These are phyloP conservation scores for Clarias magur DNA, from an alignment of 2,113 vertebrate species.

Conservation along the genomic window DNA sequence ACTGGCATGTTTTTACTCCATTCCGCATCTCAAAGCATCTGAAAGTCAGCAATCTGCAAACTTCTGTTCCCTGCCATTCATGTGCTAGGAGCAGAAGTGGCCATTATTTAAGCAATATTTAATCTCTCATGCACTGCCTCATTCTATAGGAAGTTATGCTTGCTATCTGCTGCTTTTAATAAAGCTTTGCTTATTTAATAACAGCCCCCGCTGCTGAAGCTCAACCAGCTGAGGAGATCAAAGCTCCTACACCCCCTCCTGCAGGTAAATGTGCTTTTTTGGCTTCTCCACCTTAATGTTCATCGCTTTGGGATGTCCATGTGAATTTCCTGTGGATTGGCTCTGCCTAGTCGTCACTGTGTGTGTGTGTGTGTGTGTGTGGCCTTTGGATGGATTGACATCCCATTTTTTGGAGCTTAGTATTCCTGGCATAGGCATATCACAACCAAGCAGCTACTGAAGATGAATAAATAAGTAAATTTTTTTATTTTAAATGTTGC, in stretches of 20 bases:
- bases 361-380: background rate
- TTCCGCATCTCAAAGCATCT: background rate
- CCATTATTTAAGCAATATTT: background rate
- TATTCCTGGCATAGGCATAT: background rate
- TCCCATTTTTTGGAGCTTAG: background rate
- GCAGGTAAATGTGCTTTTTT: slow-evolving; percentile 64
- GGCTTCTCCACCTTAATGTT: background rate
- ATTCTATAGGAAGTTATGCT: slow-evolving; percentile 40
- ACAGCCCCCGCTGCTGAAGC: slow-evolving; percentile 69
- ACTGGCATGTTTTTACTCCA: background rate
- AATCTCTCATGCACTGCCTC: background rate
- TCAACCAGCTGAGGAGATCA: slow-evolving; percentile 67
- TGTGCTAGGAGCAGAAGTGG: background rate
- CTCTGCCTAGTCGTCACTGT: background rate
- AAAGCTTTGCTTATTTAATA: slow-evolving; percentile 59
- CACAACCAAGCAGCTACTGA: background rate
- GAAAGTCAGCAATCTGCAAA: background rate
- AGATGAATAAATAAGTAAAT: background rate
- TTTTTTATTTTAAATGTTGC: background rate
- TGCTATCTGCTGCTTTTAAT: slow-evolving; percentile 43
- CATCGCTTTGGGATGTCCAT: background rate
- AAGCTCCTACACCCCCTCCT: slow-evolving; percentile 69
- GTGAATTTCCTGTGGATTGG: background rate
- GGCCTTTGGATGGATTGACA: background rate
- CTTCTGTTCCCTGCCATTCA: background rate